Evolutionary conservation across 2,113 vertebrate species (phyloP).

Genomic region (Delphinus delphis): DNA sequence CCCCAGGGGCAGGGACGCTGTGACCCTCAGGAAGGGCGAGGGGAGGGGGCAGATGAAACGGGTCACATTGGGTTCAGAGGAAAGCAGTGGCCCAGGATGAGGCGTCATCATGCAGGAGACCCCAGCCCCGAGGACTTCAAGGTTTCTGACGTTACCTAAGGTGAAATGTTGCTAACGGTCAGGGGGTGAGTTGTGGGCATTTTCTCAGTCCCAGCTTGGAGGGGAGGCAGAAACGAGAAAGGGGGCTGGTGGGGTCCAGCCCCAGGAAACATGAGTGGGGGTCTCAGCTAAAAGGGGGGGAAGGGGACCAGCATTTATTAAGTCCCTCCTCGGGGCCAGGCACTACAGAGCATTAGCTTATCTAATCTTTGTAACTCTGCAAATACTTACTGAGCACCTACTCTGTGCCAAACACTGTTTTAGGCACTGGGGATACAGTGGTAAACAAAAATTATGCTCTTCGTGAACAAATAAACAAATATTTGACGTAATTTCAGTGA

Average conservation of each 20-base stretch:
- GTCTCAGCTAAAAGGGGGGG: background rate
- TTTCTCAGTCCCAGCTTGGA: background rate
- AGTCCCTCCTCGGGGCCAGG: background rate
- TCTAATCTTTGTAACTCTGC: background rate
- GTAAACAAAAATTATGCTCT: background rate
- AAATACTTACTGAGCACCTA: background rate
- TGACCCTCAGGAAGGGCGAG: background rate
- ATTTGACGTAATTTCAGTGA: background rate
- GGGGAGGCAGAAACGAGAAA: background rate
- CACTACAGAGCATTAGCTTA: background rate
- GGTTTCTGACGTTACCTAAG: background rate
- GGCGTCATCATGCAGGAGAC: background rate
- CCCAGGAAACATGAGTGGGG: background rate
- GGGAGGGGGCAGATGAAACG: background rate
- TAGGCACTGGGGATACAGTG: background rate
- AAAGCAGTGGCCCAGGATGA: background rate
- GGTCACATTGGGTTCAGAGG: background rate
- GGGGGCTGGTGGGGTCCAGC: background rate
- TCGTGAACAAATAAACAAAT: background rate
- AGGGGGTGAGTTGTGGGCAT: background rate
- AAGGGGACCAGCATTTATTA: background rate
- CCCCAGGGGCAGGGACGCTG: background rate
- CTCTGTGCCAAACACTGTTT: background rate
- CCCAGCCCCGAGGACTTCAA: background rate
- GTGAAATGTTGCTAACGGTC: background rate